Percentiles rank a stretch among this genome's conserved stretches.
phyloP scores from a whole-genome alignment of 2,797 vertebrate genomes.

The Danionella dracula region DNA sequence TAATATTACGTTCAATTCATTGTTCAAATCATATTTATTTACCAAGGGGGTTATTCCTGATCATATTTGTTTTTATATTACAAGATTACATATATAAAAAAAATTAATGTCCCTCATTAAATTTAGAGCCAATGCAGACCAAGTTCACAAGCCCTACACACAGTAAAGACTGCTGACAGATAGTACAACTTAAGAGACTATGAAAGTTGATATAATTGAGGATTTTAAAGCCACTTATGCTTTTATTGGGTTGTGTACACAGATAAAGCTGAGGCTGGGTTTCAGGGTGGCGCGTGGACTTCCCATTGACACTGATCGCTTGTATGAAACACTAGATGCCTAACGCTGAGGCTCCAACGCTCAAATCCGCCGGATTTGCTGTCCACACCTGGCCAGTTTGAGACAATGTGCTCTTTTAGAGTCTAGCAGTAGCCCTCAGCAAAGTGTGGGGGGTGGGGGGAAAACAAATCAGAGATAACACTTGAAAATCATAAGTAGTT shows the following conservation, averaged over 20 bases:
- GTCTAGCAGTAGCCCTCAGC: too few species aligned
- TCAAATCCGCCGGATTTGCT: conserved; percentile 41
- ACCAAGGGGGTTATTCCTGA: too few species aligned
- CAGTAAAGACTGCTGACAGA: neutral
- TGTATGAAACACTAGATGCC: conserved; percentile 36
- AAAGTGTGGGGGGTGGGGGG: too few species aligned
- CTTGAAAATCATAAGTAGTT: conserved; percentile 23
- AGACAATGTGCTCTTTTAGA: conserved; percentile 45
- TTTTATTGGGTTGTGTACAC: conserved; percentile 1
- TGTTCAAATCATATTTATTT: too few species aligned
- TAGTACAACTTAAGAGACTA: conserved; percentile 22
- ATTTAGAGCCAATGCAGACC: too few species aligned
- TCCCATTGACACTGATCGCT: conserved; percentile 30
- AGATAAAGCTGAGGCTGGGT: conserved; percentile 36
- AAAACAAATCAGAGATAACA: conserved; percentile 2
- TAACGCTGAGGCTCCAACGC: conserved; percentile 36
- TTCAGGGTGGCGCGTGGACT: conserved; percentile 40
- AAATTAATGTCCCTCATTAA: too few species aligned
- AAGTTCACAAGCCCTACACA: too few species aligned
- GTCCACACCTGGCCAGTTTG: conserved; percentile 42
- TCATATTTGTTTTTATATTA: too few species aligned
- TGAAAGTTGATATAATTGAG: conserved; percentile 35
- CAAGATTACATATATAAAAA: too few species aligned
- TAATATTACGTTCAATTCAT: too few species aligned
- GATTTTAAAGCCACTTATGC: conserved; percentile 31